These are phyloP conservation scores for Illadopsis cleaveri DNA, from an alignment of 2,113 vertebrate genomes.

Conservation along the genomic window DNA sequence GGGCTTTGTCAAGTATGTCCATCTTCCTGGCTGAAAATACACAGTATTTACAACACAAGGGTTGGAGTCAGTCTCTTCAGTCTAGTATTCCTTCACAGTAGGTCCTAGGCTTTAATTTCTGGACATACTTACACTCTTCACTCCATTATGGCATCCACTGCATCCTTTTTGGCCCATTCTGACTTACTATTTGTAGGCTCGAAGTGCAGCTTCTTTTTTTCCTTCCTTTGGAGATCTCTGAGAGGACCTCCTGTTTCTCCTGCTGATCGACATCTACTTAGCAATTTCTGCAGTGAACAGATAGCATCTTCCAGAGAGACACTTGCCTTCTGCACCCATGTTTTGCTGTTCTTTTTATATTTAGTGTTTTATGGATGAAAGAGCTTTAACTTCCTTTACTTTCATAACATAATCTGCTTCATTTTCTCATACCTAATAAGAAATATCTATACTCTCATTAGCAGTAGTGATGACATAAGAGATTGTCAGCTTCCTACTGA, in stretches of 20 bases:
- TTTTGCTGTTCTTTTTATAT: neutral
- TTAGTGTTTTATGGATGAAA: neutral
- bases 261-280: neutral
- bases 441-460: neutral
- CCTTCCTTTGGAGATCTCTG: neutral
- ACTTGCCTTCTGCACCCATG: neutral
- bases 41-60: neutral
- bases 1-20: neutral
- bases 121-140: neutral
- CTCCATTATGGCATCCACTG: neutral
- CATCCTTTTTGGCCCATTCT: neutral
- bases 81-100: neutral
- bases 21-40: neutral
- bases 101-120: neutral
- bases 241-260: neutral
- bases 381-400: neutral
- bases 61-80: neutral
- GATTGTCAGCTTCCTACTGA: neutral
- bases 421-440: neutral
- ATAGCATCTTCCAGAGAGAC: neutral
- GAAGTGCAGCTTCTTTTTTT: neutral
- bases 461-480: neutral
- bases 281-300: neutral
- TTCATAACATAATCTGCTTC: neutral
- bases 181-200: neutral